phyloP scores from a whole-genome alignment of 2,888 invertebrate genomes.

The Merodon equestris region DNA sequence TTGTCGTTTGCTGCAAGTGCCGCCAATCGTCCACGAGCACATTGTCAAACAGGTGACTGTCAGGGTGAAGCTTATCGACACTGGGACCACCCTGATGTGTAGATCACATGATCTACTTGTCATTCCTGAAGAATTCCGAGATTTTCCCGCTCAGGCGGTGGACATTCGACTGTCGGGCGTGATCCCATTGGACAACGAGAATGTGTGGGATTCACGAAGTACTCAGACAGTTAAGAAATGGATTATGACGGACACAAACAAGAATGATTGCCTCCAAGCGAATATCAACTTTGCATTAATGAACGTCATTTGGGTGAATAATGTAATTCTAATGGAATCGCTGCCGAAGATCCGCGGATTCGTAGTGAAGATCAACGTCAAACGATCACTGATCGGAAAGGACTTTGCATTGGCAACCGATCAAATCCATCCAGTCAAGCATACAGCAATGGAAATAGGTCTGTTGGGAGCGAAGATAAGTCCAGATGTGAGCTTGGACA shows the following conservation, averaged over 20 bases:
- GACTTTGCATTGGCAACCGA: constrained; percentile 61
- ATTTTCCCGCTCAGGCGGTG: constrained; percentile 79
- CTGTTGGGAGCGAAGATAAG: neutral
- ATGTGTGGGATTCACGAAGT: constrained; percentile 80
- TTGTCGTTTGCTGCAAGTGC: constrained; percentile 80
- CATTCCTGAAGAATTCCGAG: constrained; percentile 80
- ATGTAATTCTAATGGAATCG: constrained; percentile 72
- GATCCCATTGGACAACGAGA: constrained; percentile 81
- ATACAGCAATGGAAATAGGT: constrained; percentile 37
- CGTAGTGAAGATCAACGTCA: constrained; percentile 68
- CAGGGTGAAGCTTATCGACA: constrained; percentile 82
- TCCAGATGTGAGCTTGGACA: too few species aligned
- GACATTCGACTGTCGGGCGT: constrained; percentile 81
- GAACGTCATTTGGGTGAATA: constrained; percentile 73
- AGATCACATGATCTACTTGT: constrained; percentile 74
- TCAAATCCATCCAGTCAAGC: constrained; percentile 21
- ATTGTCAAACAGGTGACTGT: constrained; percentile 67
- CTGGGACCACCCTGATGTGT: constrained; percentile 79
- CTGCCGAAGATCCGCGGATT: constrained; percentile 56
- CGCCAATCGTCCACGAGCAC: constrained; percentile 72
- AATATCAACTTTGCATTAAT: constrained; percentile 72
- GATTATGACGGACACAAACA: constrained; percentile 72
- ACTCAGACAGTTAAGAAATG: constrained; percentile 77
- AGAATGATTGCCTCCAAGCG: constrained; percentile 74
- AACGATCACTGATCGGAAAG: constrained; percentile 69